phyloP scores from a whole-genome alignment of 2,888 invertebrate genomes.

The Ochropacha duplaris region DNA sequence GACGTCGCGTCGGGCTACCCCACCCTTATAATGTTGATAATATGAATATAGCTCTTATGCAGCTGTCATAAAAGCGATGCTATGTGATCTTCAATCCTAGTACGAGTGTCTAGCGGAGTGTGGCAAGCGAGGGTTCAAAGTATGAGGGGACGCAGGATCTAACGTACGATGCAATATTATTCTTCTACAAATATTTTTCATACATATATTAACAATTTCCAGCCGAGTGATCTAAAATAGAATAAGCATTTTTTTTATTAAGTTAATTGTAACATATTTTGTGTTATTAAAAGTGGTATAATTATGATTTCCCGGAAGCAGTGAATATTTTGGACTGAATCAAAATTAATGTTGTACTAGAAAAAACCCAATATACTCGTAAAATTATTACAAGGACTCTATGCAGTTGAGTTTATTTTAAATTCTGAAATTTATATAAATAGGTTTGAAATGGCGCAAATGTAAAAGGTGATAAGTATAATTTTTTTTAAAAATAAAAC shows the following conservation, averaged over 20 bases:
- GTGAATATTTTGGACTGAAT: not conserved
- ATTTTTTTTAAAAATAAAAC: not conserved
- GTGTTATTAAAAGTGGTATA: not conserved
- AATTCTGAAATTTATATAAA: no score
- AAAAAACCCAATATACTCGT: not conserved
- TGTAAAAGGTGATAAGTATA: no score
- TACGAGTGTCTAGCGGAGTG: conserved; percentile 64
- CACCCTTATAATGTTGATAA: conserved; percentile 20
- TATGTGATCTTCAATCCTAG: conserved; percentile 27
- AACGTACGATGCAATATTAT: conserved; percentile 53
- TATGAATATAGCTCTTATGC: conserved; percentile 47
- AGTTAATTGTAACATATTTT: not conserved
- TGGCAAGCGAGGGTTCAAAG: conserved; percentile 66
- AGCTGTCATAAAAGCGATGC: conserved; percentile 34
- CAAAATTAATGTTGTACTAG: conserved; percentile 11
- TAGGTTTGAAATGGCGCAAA: no score
- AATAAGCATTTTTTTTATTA: not conserved
- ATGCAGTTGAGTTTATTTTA: no score
- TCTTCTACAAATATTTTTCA: conserved; percentile 58
- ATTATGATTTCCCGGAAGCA: not conserved
- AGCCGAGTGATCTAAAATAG: conserved; percentile 39
- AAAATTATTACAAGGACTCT: no score
- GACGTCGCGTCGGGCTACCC: conserved; percentile 39
- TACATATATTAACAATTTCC: conserved; percentile 59
- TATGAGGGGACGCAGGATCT: conserved; percentile 65